phyloP scores from a whole-genome alignment of 2,113 vertebrate species.

The Tretioscincus oriximinensis region DNA sequence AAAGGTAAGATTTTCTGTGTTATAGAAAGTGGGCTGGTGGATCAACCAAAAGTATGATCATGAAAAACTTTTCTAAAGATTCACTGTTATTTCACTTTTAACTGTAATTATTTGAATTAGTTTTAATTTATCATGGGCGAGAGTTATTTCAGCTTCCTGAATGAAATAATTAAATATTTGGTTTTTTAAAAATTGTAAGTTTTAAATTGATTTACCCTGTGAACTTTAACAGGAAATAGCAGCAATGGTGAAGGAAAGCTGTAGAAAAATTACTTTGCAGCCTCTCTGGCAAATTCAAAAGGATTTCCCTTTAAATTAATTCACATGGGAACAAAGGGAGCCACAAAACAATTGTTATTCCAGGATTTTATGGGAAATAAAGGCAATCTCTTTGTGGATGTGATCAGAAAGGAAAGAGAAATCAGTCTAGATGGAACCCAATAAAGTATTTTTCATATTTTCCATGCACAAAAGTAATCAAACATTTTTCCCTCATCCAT shows the following conservation, averaged over 20 bases:
- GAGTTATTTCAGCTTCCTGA: background rate
- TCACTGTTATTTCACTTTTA: background rate
- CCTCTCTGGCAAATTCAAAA: too few species aligned
- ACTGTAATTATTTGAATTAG: background rate
- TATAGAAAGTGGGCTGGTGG: too few species aligned
- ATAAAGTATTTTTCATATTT: slow-evolving; percentile 5
- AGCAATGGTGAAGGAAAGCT: too few species aligned
- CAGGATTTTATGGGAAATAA: too few species aligned
- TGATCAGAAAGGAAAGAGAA: background rate
- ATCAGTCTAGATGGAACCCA: background rate
- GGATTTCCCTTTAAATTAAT: too few species aligned
- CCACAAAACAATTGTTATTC: too few species aligned
- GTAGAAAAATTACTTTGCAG: too few species aligned
- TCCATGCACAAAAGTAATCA: slow-evolving; percentile 29
- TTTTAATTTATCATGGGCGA: background rate
- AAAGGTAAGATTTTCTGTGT: too few species aligned
- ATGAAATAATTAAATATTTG: background rate
- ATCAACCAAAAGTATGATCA: background rate
- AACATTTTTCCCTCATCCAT: slow-evolving; percentile 52
- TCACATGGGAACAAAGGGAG: too few species aligned
- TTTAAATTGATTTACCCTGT: too few species aligned
- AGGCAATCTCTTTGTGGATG: too few species aligned
- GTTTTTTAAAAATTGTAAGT: background rate
- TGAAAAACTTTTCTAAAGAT: background rate
- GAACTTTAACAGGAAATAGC: too few species aligned